phyloP scores from a whole-genome alignment of 2,797 vertebrate species.

The Hemibagrus guttatus region DNA sequence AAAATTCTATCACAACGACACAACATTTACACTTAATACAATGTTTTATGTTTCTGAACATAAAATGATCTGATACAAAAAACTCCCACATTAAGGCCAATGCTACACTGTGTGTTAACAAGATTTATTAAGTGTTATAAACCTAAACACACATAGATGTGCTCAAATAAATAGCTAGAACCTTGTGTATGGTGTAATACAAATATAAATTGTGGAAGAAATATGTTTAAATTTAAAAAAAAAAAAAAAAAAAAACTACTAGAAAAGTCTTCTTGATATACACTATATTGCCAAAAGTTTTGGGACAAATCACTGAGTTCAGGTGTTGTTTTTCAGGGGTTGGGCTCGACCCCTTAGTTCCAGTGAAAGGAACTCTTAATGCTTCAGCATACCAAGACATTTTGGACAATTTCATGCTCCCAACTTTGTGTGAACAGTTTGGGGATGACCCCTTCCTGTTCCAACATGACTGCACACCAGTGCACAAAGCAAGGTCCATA shows the following conservation, averaged over 20 bases:
- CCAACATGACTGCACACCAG: no score
- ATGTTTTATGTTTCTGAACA: background rate
- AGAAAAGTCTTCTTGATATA: no score
- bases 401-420: no score
- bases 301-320: no score
- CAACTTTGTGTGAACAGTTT: no score
- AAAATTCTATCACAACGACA: background rate
- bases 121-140: background rate
- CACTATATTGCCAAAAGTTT: no score
- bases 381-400: no score
- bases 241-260: background rate
- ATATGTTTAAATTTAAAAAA: background rate
- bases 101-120: background rate
- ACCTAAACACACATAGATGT: background rate
- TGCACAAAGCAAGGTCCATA: no score
- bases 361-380: no score
- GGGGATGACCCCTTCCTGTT: no score
- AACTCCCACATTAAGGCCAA: background rate
- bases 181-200: background rate
- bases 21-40: background rate
- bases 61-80: background rate
- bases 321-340: no score
- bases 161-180: background rate
- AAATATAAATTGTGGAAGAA: background rate
- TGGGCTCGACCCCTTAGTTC: no score